These are phyloP conservation scores for Acanthornis magna DNA, from an alignment of 2,797 vertebrate genomes.

Conservation along the genomic window DNA sequence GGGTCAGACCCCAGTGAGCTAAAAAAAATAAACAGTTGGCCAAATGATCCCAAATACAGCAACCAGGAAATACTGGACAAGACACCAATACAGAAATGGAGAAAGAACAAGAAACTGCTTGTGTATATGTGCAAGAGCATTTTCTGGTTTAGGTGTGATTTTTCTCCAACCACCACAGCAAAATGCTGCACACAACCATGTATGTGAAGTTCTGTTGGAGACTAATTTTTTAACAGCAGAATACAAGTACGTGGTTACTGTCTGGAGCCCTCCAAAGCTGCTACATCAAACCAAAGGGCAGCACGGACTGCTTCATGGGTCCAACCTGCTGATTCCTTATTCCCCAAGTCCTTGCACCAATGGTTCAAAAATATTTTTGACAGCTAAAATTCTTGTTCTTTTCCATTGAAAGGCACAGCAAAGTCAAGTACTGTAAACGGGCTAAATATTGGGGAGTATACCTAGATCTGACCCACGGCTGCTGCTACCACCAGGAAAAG, in stretches of 20 bases:
- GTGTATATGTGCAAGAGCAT: rapidly evolving
- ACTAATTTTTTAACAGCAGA: not conserved
- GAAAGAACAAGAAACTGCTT: not conserved
- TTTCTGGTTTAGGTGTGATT: not conserved
- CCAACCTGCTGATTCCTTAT: not conserved
- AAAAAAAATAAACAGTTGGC: not conserved
- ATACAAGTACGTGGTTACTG: not conserved
- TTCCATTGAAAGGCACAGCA: not conserved
- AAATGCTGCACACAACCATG: not conserved
- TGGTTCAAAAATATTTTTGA: not conserved
- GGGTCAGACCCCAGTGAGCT: not conserved
- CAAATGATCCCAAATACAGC: not conserved
- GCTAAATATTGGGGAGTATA: not conserved
- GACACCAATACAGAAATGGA: not conserved
- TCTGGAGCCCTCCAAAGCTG: not conserved
- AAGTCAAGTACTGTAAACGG: not conserved
- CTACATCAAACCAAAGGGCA: not conserved
- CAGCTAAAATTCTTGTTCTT: not conserved
- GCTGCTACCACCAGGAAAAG: not conserved
- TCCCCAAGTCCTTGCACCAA: not conserved
- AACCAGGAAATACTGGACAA: not conserved
- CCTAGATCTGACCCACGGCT: not conserved
- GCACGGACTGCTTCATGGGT: rapidly evolving
- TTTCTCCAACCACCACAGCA: not conserved
- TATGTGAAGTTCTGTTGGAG: not conserved